These are phyloP conservation scores for Uromys caudimaculatus DNA, from an alignment of 2,797 vertebrate species.

Conservation along the genomic window DNA sequence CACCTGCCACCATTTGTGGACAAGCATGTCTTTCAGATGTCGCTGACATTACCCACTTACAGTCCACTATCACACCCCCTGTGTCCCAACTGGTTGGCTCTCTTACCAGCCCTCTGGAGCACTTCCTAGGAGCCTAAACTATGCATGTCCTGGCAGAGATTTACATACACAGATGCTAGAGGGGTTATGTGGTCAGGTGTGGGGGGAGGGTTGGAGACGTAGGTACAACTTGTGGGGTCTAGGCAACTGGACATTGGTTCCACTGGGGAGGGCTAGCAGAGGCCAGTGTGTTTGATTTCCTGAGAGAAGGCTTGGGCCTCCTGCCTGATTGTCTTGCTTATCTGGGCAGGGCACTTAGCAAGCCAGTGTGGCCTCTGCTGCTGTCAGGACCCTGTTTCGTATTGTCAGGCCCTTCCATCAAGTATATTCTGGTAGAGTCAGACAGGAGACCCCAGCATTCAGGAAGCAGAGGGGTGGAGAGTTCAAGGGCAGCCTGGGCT, in stretches of 20 bases:
- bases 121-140: background rate
- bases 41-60: background rate
- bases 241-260: background rate
- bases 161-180: background rate
- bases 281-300: background rate
- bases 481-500: background rate
- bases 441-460: background rate
- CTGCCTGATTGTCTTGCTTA: background rate
- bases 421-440: background rate
- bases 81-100: background rate
- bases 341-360: background rate
- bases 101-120: background rate
- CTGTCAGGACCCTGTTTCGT: background rate
- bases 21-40: background rate
- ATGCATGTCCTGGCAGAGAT: background rate
- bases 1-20: too few species aligned
- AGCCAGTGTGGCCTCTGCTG: background rate
- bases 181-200: background rate
- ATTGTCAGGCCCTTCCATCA: background rate
- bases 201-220: background rate
- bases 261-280: background rate
- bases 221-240: background rate
- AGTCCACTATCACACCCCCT: background rate
- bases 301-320: background rate
- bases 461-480: background rate